Conservation (phyloP, 2,888 invertebrate species). For the Epirrhoe alternata region DNA sequence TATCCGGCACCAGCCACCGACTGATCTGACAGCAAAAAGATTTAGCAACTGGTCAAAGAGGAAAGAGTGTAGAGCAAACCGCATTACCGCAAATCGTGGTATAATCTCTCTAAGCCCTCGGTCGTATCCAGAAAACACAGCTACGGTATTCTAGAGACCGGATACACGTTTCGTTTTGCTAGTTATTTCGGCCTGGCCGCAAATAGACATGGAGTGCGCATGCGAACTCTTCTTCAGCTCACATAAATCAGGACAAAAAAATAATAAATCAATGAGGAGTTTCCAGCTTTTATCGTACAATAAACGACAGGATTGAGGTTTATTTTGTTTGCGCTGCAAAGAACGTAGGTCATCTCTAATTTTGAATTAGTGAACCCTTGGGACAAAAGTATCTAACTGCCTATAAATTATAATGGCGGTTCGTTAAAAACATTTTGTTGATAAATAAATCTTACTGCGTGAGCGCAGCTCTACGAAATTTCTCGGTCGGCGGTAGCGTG, state of each 20-base stretch:
- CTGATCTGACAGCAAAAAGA: conserved; percentile 64
- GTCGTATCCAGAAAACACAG: conserved; percentile 54
- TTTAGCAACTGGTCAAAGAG: conserved; percentile 67
- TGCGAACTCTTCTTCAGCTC: conserved; percentile 64
- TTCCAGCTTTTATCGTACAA: conserved; percentile 56
- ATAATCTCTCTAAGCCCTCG: conserved; percentile 67
- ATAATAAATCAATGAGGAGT: conserved; percentile 60
- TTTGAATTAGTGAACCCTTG: not conserved
- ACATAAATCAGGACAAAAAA: conserved; percentile 66
- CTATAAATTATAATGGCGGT: conserved; percentile 9
- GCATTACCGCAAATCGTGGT: conserved; percentile 70
- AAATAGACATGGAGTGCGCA: conserved; percentile 68
- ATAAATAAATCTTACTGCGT: conserved; percentile 39
- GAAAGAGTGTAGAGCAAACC: conserved; percentile 62
- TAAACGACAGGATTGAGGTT: conserved; percentile 54
- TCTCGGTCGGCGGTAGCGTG: conserved; percentile 43
- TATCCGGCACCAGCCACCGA: conserved; percentile 46
- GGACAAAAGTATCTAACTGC: not conserved
- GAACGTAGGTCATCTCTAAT: conserved; percentile 1
- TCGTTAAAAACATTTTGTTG: conserved; percentile 20
- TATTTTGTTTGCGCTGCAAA: conserved; percentile 47
- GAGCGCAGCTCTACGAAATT: conserved; percentile 50
- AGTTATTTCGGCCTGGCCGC: conserved; percentile 71
- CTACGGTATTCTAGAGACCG: conserved; percentile 58
- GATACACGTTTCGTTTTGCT: conserved; percentile 70